These are phyloP conservation scores for Oncorhynchus mykiss DNA, from an alignment of 2,113 vertebrate genomes.

Conservation along the genomic window DNA sequence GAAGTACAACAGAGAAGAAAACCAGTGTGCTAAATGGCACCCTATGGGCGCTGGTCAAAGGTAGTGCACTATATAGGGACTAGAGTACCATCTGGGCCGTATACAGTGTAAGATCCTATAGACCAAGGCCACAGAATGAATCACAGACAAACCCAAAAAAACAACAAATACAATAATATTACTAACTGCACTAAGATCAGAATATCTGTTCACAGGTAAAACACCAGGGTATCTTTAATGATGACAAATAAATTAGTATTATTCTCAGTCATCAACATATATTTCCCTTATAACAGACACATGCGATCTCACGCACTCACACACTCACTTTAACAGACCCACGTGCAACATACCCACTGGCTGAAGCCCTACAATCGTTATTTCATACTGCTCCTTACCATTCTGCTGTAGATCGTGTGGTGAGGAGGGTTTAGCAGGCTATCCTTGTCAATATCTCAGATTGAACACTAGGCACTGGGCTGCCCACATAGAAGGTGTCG, in stretches of 20 bases:
- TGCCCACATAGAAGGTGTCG: not conserved
- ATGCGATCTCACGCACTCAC: too few relatives aligned
- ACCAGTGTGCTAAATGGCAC: not conserved
- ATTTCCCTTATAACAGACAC: too few relatives aligned
- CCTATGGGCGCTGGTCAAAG: too few relatives aligned
- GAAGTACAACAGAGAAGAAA: not conserved
- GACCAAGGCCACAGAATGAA: not conserved
- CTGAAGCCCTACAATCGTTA: too few relatives aligned
- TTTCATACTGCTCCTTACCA: not conserved
- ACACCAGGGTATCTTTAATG: too few relatives aligned
- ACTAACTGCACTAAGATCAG: not conserved
- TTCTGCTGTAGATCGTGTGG: not conserved
- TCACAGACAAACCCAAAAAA: not conserved
- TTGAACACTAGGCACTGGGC: conserved; percentile 7
- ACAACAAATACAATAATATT: not conserved
- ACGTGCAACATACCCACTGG: too few relatives aligned
- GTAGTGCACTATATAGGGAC: too few relatives aligned
- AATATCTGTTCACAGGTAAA: not conserved
- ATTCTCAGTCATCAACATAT: too few relatives aligned
- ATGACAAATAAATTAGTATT: too few relatives aligned
- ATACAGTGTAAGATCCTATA: not conserved
- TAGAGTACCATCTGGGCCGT: too few relatives aligned
- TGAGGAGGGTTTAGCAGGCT: conserved; percentile 3
- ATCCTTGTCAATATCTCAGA: conserved; percentile 28
- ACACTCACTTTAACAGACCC: too few relatives aligned